Percentiles rank a stretch among this genome's conserved stretches.
These are phyloP conservation scores for Synanceia verrucosa DNA, from an alignment of 2,797 vertebrate species.

Conservation along the genomic window DNA sequence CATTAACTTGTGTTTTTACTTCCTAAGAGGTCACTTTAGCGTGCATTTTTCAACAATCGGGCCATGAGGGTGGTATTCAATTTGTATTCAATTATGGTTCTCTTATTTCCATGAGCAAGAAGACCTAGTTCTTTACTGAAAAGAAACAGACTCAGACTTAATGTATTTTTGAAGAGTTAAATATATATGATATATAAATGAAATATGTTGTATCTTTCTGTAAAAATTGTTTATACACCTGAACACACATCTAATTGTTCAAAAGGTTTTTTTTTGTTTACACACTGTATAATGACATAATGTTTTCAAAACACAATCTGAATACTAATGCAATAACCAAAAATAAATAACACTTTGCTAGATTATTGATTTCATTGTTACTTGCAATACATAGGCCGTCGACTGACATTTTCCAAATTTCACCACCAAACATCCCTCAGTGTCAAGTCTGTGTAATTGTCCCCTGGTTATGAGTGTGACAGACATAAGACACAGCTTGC, in stretches of 20 bases:
- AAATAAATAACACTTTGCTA: not conserved
- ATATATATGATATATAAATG: too few relatives aligned
- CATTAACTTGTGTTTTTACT: too few relatives aligned
- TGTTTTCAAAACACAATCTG: not conserved
- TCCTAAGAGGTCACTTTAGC: too few relatives aligned
- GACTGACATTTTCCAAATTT: not conserved
- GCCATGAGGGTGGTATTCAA: too few relatives aligned
- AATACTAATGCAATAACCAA: not conserved
- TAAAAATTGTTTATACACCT: too few relatives aligned
- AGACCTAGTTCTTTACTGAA: too few relatives aligned
- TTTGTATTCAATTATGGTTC: too few relatives aligned
- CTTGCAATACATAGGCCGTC: not conserved
- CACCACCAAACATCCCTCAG: not conserved
- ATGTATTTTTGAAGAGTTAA: not conserved
- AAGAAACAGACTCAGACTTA: not conserved
- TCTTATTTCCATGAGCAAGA: too few relatives aligned
- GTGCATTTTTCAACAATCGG: too few relatives aligned
- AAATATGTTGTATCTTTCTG: not conserved
- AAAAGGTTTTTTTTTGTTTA: not conserved
- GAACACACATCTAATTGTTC: not conserved
- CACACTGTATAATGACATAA: too few relatives aligned
- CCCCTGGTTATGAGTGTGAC: not conserved
- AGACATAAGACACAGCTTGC: conserved; percentile 1
- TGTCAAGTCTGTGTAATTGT: not conserved
- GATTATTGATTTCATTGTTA: not conserved